These are phyloP conservation scores for Megaustenia siamemsis DNA, from an alignment of 2,888 invertebrate species.

Conservation along the genomic window DNA sequence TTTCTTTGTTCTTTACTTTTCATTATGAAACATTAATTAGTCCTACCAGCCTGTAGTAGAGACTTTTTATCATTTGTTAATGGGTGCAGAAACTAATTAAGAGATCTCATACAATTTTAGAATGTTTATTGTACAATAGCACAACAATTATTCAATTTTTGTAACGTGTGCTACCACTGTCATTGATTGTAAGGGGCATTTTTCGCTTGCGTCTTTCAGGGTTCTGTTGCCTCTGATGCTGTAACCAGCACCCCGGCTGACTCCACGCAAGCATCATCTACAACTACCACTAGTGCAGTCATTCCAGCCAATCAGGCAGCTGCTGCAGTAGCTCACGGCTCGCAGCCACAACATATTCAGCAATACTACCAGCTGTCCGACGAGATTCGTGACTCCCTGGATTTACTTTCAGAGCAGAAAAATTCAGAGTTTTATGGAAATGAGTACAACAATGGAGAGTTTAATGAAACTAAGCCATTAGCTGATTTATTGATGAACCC, in stretches of 20 bases:
- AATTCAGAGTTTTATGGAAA: conserved; percentile 52
- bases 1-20: too few relatives aligned
- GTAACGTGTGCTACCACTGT: too few relatives aligned
- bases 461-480: conserved; percentile 57
- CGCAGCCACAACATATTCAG: conserved; percentile 54
- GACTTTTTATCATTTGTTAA: too few relatives aligned
- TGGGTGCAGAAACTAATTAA: too few relatives aligned
- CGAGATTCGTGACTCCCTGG: conserved; percentile 53
- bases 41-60: too few relatives aligned
- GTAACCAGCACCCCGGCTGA: conserved; percentile 52
- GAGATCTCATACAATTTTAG: too few relatives aligned
- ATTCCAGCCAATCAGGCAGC: conserved; percentile 9
- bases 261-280: conserved; percentile 47
- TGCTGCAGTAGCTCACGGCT: conserved; percentile 1
- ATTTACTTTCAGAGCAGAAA: conserved; percentile 56
- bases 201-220: neutral
- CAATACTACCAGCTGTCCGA: conserved; percentile 56
- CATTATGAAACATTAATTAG: too few relatives aligned
- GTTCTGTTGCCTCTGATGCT: neutral
- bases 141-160: too few relatives aligned
- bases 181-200: too few relatives aligned
- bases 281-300: neutral
- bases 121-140: too few relatives aligned
- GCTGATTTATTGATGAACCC: conserved; percentile 57
- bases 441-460: conserved; percentile 55